Percentiles rank a stretch among this genome's conserved stretches.
These are phyloP conservation scores for Synanthedon myopaeformis DNA, from an alignment of 2,888 invertebrate species.

Conservation along the genomic window DNA sequence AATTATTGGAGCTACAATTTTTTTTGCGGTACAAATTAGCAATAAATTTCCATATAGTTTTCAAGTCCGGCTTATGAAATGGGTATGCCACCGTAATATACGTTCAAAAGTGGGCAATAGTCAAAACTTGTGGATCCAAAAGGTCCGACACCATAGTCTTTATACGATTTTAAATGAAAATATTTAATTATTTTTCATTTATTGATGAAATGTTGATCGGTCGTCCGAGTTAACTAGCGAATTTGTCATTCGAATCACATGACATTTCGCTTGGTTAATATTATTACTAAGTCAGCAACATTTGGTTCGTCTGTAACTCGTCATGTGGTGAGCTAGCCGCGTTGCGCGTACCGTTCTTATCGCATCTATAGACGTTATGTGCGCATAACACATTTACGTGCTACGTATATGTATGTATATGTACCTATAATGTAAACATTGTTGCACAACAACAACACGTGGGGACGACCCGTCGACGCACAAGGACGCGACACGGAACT, in stretches of 20 bases:
- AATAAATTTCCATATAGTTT: too few species aligned
- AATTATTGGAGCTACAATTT: too few species aligned
- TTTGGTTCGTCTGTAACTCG: slow-evolving; percentile 53
- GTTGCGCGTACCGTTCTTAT: slow-evolving; percentile 46
- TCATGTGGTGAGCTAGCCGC: slow-evolving; percentile 42
- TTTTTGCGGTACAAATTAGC: too few species aligned
- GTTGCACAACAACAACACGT: slow-evolving; percentile 66
- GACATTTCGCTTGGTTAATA: slow-evolving; percentile 54
- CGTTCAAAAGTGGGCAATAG: too few species aligned
- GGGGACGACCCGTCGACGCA: slow-evolving; percentile 29
- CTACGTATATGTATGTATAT: slow-evolving; percentile 40
- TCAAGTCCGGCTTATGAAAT: too few species aligned
- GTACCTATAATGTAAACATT: slow-evolving; percentile 44
- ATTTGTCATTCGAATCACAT: slow-evolving; percentile 65
- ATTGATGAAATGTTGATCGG: slow-evolving; percentile 38
- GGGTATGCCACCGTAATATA: too few species aligned
- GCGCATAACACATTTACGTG: slow-evolving; percentile 37
- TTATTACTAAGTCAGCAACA: slow-evolving; percentile 23
- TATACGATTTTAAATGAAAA: background rate
- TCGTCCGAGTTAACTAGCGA: slow-evolving; percentile 38
- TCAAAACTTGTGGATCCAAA: too few species aligned
- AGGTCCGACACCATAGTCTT: too few species aligned
- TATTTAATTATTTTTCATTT: slow-evolving; percentile 2
- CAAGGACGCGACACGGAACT: slow-evolving; percentile 45
- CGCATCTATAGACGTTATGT: slow-evolving; percentile 35